Conservation (phyloP, 1,140 invertebrate species). For the Formica selysi region DNA sequence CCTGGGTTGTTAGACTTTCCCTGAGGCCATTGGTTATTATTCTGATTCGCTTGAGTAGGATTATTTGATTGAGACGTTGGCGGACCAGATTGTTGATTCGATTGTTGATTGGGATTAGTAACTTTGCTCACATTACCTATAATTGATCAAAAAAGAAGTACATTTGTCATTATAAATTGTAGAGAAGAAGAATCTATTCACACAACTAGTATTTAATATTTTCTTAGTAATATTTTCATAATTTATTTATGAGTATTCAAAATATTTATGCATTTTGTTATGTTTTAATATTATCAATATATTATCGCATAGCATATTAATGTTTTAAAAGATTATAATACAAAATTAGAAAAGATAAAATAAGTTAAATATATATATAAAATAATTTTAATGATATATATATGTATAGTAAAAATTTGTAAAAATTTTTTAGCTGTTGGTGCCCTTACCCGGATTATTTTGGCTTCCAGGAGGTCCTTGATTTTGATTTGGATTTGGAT, state of each 20-base stretch:
- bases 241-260: background rate
- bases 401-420: background rate
- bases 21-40: conserved; percentile 84
- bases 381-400: background rate
- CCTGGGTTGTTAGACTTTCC: conserved; percentile 84
- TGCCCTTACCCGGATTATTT: conserved; percentile 79
- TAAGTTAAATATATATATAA: background rate
- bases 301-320: background rate
- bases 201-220: background rate
- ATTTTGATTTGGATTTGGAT: conserved; percentile 84
- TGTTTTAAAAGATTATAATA: background rate
- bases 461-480: conserved; percentile 82
- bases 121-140: conserved; percentile 83
- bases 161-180: background rate
- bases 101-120: conserved; percentile 83
- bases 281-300: background rate
- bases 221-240: background rate
- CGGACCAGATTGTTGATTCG: conserved; percentile 84
- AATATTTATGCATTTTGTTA: conserved; percentile 19
- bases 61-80: conserved; percentile 84
- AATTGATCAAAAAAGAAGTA: conserved; percentile 3
- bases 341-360: conserved; percentile 2
- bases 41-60: conserved; percentile 81
- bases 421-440: background rate
- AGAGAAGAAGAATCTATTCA: background rate